phyloP scores from a whole-genome alignment of 1,140 invertebrate species.

The Bradysia coprophila region DNA sequence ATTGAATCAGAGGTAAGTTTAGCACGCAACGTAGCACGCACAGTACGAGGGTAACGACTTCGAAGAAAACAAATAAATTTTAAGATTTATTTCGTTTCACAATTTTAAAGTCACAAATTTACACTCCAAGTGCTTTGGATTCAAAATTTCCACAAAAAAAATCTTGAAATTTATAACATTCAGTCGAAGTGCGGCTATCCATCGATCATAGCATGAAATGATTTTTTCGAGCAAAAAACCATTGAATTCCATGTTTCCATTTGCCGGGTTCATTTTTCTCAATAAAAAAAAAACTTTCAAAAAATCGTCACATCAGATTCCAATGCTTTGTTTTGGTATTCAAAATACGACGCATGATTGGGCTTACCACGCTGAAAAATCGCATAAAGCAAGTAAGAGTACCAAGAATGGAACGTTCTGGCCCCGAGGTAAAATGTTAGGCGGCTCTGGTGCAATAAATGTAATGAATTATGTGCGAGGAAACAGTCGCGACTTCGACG shows the following conservation, averaged over 20 bases:
- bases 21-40: no score
- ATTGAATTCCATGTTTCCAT: no score
- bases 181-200: no score
- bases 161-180: no score
- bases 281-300: background rate
- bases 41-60: no score
- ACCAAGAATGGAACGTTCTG: conserved; percentile 29
- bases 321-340: background rate
- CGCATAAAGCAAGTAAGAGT: conserved; percentile 30
- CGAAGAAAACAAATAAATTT: no score
- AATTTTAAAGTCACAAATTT: no score
- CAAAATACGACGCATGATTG: conserved; percentile 39
- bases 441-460: conserved; percentile 61
- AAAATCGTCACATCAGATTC: background rate
- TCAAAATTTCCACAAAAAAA: no score
- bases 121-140: background rate
- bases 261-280: background rate
- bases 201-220: no score
- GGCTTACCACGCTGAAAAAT: conserved; percentile 40
- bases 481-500: conserved; percentile 19
- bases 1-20: conserved; percentile 26
- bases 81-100: background rate
- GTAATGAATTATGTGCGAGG: conserved; percentile 37
- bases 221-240: no score
- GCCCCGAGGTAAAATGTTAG: conserved; percentile 49